phyloP scores from a whole-genome alignment of 1,140 invertebrate species.

The Agraylea sexmaculata region DNA sequence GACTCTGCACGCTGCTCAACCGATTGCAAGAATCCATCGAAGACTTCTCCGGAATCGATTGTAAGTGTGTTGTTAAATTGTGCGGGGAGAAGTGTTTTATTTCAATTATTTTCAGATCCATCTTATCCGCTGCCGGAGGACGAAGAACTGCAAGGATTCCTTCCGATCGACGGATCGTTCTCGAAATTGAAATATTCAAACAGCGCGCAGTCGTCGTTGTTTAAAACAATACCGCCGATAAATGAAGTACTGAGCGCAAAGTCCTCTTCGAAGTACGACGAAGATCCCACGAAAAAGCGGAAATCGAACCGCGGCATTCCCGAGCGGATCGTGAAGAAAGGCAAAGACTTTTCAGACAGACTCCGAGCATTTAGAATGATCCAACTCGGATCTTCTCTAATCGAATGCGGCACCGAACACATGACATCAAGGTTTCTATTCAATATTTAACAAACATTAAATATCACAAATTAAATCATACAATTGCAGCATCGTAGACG shows the following conservation, averaged over 20 bases:
- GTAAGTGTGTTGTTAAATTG: slow-evolving; percentile 26
- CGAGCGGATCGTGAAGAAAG: slow-evolving; percentile 12
- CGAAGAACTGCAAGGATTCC: slow-evolving; percentile 65
- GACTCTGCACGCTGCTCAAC: slow-evolving; percentile 63
- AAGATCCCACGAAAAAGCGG: slow-evolving; percentile 2
- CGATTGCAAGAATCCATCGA: slow-evolving; percentile 43
- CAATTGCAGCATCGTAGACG: slow-evolving; percentile 6
- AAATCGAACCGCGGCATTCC: slow-evolving; percentile 3
- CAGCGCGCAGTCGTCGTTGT: slow-evolving; percentile 26
- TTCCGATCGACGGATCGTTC: slow-evolving; percentile 54
- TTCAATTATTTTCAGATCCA: slow-evolving; percentile 41
- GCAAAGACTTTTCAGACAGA: slow-evolving; percentile 14
- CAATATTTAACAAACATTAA: not conserved
- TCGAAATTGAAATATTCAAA: slow-evolving; percentile 40
- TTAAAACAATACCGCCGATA: slow-evolving; percentile 19
- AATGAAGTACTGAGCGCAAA: slow-evolving; percentile 6
- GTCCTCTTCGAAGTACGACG: slow-evolving; percentile 1
- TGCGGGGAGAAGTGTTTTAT: not conserved
- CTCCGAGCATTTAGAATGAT: slow-evolving; percentile 27
- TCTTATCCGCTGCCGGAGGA: slow-evolving; percentile 65
- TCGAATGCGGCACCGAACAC: slow-evolving; percentile 21
- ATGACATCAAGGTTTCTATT: slow-evolving; percentile 6
- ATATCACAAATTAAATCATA: not conserved
- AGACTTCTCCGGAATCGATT: slow-evolving; percentile 35
- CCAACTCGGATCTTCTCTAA: slow-evolving; percentile 22